phyloP scores from a whole-genome alignment of 2,888 invertebrate genomes.

The Agonopterix subpropinquella region DNA sequence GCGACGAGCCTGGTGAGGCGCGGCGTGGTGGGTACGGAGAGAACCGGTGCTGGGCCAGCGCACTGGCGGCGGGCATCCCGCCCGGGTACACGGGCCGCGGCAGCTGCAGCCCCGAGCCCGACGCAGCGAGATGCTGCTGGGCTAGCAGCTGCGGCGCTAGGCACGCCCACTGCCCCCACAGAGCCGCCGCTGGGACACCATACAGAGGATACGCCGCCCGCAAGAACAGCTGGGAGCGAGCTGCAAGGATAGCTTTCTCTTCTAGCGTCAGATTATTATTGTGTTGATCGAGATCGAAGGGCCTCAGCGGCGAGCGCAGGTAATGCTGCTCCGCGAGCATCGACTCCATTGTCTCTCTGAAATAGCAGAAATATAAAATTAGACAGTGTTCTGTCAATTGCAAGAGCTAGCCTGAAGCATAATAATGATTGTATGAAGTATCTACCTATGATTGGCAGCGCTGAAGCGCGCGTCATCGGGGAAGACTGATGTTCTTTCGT shows the following conservation, averaged over 20 bases:
- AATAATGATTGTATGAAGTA: constrained; percentile 41
- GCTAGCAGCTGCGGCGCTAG: constrained; percentile 79
- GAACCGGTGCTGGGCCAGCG: constrained; percentile 77
- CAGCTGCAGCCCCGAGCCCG: constrained; percentile 63
- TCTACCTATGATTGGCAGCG: constrained; percentile 71
- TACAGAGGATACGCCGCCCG: constrained; percentile 80
- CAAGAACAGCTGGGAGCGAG: constrained; percentile 83
- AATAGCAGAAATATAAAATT: constrained; percentile 27
- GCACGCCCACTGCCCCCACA: constrained; percentile 85
- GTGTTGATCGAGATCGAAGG: constrained; percentile 83
- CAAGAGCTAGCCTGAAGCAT: constrained; percentile 8
- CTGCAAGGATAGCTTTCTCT: constrained; percentile 86
- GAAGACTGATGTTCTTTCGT: constrained; percentile 69
- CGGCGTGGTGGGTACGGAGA: constrained; percentile 75
- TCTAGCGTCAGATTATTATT: constrained; percentile 84
- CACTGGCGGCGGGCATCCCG: constrained; percentile 32
- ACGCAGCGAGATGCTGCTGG: constrained; percentile 79
- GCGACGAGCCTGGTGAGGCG: constrained; percentile 73
- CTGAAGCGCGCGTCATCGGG: constrained; percentile 71
- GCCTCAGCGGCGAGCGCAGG: constrained; percentile 84
- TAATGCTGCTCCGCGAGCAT: constrained; percentile 91
- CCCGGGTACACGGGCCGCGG: constrained; percentile 70
- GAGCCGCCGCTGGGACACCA: constrained; percentile 71
- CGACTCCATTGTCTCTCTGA: constrained; percentile 93
- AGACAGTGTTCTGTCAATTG: constrained; percentile 2